Evolutionary conservation across 2,888 invertebrate genomes (phyloP).

Genomic region (Aphidoletes aphidimyza): DNA sequence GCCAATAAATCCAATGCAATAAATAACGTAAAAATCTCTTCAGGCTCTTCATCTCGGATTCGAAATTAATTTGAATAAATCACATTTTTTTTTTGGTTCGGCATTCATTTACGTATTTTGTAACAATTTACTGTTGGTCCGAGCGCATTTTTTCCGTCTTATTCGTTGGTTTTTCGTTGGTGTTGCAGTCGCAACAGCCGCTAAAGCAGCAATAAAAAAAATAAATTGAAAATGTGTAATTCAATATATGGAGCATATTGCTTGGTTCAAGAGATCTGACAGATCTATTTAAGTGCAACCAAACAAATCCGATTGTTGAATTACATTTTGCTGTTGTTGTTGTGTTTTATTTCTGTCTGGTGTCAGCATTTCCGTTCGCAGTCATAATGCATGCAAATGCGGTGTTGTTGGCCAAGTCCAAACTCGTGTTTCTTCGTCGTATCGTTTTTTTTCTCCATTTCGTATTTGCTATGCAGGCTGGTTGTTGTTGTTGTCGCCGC

Average conservation of each 20-base stretch:
- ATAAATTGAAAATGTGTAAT: too few relatives aligned
- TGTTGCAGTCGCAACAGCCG: too few relatives aligned
- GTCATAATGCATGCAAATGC: too few relatives aligned
- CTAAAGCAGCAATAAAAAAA: too few relatives aligned
- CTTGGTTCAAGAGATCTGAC: not conserved
- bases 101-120: not conserved
- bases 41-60: not conserved
- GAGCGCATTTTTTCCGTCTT: too few relatives aligned
- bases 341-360: not conserved
- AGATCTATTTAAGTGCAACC: slow-evolving; percentile 18
- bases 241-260: not conserved
- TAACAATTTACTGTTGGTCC: not conserved
- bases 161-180: too few relatives aligned
- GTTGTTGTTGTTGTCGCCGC: not conserved
- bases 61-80: slow-evolving; percentile 40
- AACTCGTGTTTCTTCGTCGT: too few relatives aligned
- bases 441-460: too few relatives aligned
- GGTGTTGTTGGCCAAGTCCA: too few relatives aligned
- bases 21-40: not conserved
- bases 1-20: not conserved
- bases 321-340: not conserved
- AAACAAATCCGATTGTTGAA: not conserved
- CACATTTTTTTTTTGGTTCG: slow-evolving; percentile 19
- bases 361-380: slow-evolving; percentile 28
- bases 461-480: not conserved